Percentiles rank a stretch among this genome's conserved stretches.
These are phyloP conservation scores for Diorhabda sublineata DNA, from an alignment of 1,140 invertebrate genomes.

Conservation along the genomic window DNA sequence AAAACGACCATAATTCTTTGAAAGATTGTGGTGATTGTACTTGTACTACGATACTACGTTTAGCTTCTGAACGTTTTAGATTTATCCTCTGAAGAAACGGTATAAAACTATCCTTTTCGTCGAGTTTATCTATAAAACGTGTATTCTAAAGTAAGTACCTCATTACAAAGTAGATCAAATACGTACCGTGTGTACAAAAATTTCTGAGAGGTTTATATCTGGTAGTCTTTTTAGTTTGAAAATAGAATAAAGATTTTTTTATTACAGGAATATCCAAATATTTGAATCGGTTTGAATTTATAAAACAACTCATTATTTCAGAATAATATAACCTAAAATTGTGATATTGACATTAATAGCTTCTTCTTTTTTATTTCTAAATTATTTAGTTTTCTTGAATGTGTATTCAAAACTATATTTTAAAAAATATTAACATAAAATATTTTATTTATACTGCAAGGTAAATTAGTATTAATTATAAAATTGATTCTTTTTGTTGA, in stretches of 20 bases:
- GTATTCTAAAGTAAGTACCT: not conserved
- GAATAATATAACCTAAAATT: not conserved
- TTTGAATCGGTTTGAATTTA: not conserved
- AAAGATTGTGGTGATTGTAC: slow-evolving; percentile 60
- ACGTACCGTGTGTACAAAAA: slow-evolving; percentile 6
- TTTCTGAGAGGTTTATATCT: slow-evolving; percentile 5
- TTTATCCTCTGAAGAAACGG: slow-evolving; percentile 40
- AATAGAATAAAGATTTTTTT: not conserved
- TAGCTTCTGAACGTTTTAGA: slow-evolving; percentile 51
- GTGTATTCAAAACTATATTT: no score
- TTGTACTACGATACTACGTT: slow-evolving; percentile 58
- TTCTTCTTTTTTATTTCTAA: no score
- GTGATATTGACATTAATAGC: not conserved
- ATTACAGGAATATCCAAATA: not conserved
- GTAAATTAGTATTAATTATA: no score
- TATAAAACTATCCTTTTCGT: slow-evolving; percentile 23
- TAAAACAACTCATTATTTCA: not conserved
- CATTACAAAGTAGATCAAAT: not conserved
- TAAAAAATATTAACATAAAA: no score
- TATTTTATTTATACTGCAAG: no score
- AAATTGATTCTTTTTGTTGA: no score
- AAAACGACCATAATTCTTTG: slow-evolving; percentile 59
- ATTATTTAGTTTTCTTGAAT: no score
- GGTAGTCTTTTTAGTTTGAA: not conserved
- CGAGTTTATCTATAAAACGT: not conserved